phyloP scores from a whole-genome alignment of 2,888 invertebrate species.

The Cecidostiba fungosa region DNA sequence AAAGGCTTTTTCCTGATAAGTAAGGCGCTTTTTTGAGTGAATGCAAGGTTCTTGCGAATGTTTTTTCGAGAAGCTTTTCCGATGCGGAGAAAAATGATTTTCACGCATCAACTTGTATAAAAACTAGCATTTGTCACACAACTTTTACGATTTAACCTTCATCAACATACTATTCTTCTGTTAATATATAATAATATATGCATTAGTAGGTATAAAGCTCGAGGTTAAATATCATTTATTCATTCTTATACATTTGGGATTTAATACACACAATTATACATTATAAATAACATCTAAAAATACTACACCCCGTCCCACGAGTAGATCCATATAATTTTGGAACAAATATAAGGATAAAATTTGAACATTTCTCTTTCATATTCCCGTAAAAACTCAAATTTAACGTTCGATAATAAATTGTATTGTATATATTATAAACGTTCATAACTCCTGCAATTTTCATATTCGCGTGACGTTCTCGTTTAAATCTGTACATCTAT shows the following conservation, averaged over 20 bases:
- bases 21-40: slow-evolving; percentile 63
- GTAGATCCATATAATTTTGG: slow-evolving; percentile 70
- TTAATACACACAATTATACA: not conserved
- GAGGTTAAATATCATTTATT: not conserved
- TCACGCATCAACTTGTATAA: not conserved
- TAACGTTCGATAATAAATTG: slow-evolving; percentile 8
- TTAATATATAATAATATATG: not conserved
- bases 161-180: slow-evolving; percentile 2
- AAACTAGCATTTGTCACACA: not conserved
- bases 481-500: slow-evolving; percentile 45
- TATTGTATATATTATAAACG: not conserved
- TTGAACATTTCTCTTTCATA: not conserved
- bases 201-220: not conserved
- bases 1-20: slow-evolving; percentile 18
- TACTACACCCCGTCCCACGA: slow-evolving; percentile 71
- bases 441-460: slow-evolving; percentile 16
- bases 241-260: not conserved
- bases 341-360: not conserved
- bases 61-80: slow-evolving; percentile 23
- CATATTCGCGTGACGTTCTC: slow-evolving; percentile 4
- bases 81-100: not conserved
- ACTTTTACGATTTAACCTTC: not conserved
- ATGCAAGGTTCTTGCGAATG: slow-evolving; percentile 58
- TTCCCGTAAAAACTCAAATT: not conserved
- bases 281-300: not conserved